Base-by-base conservation (phyloP, 2,113 vertebrate species). In the Nestor notabilis region DNA sequence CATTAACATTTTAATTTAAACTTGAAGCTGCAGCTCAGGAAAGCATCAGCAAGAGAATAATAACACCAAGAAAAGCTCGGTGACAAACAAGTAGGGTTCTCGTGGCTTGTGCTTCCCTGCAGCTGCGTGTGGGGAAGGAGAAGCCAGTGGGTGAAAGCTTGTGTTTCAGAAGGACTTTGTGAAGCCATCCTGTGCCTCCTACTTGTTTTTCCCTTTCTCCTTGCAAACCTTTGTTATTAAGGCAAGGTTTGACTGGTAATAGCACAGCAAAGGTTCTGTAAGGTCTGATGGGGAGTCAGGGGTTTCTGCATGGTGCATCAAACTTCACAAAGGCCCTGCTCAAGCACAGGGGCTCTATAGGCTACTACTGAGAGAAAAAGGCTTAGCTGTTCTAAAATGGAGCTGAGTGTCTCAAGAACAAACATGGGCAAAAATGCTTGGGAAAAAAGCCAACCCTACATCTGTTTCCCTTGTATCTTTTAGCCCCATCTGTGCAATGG, bases 41-140 rank as follows among this genome's bases (percentile, higher is more conserved):
- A 90, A n/a, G 4, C 23, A 81, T 74, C 46, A 46, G 8, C 17
- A 71, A 43, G 83, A 71, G 56, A 63, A 66, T 28, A 60, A 28
- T 35, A 63, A 58, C 0, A 4, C 5, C n/a, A 49, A 71, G 27
- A 49, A 78, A 53, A 85, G 29, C 52, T 83, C 0, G 0, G 11
- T 4, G 17, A 35, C 1, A 6, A 90, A 27, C 5, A 66, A 39
- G 20, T 16, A 35, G 81, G 23, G 33, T 37, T 65, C 23, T 56
- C 75, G 37, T 17, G 49, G 37, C 63, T 53, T 0, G 3, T 60
- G 33, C 46, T 83, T 90, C 39, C 23, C 39, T n/a, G 13, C 0
- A 1, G 37, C 63, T 49, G 15, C 29, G 15, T 31, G 52, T 0
- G 1, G 24, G 39, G 35, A 81, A 64, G 23, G 24, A 10, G 25